Percentiles rank a stretch among this genome's conserved stretches.
These are phyloP conservation scores for Urosaurus nigricauda DNA, from an alignment of 2,797 vertebrate species.

Conservation along the genomic window DNA sequence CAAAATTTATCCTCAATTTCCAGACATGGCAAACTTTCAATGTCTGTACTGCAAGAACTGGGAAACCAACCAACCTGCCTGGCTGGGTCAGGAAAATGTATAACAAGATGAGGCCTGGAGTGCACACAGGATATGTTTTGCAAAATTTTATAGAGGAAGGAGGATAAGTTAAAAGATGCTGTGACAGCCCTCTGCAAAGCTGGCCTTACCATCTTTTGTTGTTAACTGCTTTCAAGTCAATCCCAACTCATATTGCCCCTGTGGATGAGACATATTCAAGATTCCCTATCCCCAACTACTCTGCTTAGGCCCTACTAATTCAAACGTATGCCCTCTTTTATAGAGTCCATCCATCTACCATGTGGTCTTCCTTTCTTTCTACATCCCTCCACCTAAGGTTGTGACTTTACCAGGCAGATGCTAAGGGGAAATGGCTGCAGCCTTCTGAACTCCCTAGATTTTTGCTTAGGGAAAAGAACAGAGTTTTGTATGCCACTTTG, in stretches of 20 bases:
- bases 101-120: constrained; percentile 10
- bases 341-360: too few relatives aligned
- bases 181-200: not conserved
- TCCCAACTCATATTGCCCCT: too few relatives aligned
- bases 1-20: constrained; percentile 60
- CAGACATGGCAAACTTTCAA: constrained; percentile 55
- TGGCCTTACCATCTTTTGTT: not conserved
- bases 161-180: not conserved
- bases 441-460: not conserved
- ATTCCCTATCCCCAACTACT: too few relatives aligned
- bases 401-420: not conserved
- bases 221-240: too few relatives aligned
- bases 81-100: constrained; percentile 46
- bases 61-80: constrained; percentile 48
- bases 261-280: too few relatives aligned
- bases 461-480: not conserved
- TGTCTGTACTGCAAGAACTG: constrained; percentile 39
- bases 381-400: not conserved
- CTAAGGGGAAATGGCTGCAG: not conserved
- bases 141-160: not conserved
- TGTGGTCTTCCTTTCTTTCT: too few relatives aligned
- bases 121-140: not conserved
- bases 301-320: too few relatives aligned
- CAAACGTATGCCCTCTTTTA: too few relatives aligned
- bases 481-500: not conserved